Evolutionary conservation across 2,888 invertebrate species (phyloP), one percentile per base, ranked within the genome.

Genomic region (Ichneumon xanthorius): DNA sequence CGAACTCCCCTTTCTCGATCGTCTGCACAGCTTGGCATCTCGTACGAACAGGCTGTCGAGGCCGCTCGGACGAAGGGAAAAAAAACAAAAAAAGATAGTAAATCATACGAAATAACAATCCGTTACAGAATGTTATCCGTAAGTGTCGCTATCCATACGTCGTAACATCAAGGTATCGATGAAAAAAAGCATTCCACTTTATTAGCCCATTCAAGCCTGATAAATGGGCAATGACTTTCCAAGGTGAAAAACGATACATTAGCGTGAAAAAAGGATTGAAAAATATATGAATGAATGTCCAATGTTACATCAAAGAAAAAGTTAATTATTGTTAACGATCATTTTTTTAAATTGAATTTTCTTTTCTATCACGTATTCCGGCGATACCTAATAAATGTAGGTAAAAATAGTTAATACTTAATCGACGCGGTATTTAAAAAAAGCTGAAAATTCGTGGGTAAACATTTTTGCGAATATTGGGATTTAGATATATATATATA

Each of bases 1-100:
- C 80, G 37, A 30, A 6, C 45, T 67, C 55, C 48, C 50, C 63
- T 63, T 63, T 75, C 50, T 72, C 53, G 50, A 72, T 61, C 79
- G 50, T 78, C 40, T 6, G 63, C 33, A 6, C 63, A 63, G 61
- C 63, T 75, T 63, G 63, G 33, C 63, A 33, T 75, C 33, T 75
- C 75, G 61, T 48, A 30, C 48, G n/a, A 37, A 26, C 11, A 30
- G 5, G 63, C 48, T 61, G 26, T 11, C 26, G 9, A 48, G 45
- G 45, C 45, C 5, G 45, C 22, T 19, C 33, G 4, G 6, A 0
- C 26, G 16, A 26, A n/a, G n/a, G 2, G 3, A n/a, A 40, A 58
- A 40, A 40, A 40, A 40, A 45, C 14, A 22, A 67, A 58, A 11
- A 58, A 22, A 58, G 26, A 58, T 9, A 11, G 26, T 22, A 61